Conservation (phyloP, 1,140 invertebrate species). For the Aphidius ervi region DNA sequence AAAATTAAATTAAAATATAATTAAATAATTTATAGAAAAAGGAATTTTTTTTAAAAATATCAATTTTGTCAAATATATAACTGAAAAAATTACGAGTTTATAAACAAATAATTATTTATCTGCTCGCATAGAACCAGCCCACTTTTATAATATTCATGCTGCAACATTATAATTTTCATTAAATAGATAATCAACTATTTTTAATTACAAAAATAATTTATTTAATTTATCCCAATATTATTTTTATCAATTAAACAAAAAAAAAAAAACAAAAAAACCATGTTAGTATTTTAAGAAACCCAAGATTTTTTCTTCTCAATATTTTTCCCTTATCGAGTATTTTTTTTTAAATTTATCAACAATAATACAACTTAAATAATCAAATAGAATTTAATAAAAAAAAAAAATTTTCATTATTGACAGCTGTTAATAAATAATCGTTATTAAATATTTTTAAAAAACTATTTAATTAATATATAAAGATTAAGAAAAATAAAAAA, state of each 20-base stretch:
- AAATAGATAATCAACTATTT: constrained; percentile 23
- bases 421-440: too few species aligned
- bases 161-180: constrained; percentile 49
- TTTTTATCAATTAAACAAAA: constrained; percentile 12
- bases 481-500: constrained; percentile 32
- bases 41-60: too few species aligned
- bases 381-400: constrained; percentile 8
- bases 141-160: constrained; percentile 41
- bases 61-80: too few species aligned
- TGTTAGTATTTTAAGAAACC: too few species aligned
- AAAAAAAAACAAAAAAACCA: neutral
- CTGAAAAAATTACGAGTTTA: too few species aligned
- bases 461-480: constrained; percentile 18
- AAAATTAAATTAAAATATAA: too few species aligned
- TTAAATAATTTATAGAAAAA: too few species aligned
- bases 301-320: too few species aligned
- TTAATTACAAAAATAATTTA: constrained; percentile 5
- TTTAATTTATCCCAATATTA: neutral
- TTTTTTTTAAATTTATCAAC: neutral
- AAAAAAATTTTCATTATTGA: neutral
- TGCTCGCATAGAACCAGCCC: constrained; percentile 30
- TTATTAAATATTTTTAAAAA: too few species aligned
- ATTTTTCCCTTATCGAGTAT: too few species aligned
- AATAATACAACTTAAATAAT: neutral
- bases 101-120: constrained; percentile 12